Evolutionary conservation across 2,888 invertebrate species (phyloP).

Genomic region (Stramonita haemastoma): DNA sequence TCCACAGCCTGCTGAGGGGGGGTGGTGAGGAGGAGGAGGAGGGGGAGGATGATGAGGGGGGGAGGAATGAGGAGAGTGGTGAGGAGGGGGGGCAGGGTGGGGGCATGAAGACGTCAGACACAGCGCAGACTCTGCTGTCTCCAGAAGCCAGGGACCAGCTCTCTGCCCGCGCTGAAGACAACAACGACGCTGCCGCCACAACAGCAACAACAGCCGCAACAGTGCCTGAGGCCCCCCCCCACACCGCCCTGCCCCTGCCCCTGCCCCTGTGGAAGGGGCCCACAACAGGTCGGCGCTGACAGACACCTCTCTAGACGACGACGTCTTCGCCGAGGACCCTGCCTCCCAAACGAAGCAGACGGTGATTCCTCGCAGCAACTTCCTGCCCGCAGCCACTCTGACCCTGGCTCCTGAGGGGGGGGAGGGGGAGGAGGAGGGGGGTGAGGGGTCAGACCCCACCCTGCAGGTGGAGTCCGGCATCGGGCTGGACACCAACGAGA

Average conservation of each 20-base stretch:
- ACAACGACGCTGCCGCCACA: background rate
- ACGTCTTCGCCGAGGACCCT: slow-evolving; percentile 7
- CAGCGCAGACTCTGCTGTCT: too few species aligned
- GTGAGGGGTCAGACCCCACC: background rate
- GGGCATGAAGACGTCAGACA: too few species aligned
- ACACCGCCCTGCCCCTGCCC: background rate
- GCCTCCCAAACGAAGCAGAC: background rate
- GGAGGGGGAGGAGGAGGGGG: background rate
- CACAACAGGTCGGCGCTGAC: background rate
- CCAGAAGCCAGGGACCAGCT: background rate
- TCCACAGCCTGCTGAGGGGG: slow-evolving; percentile 35
- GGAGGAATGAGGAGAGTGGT: background rate
- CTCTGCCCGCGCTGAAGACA: too few species aligned
- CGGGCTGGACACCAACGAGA: slow-evolving; percentile 16
- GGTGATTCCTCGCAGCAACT: background rate
- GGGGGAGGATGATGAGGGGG: slow-evolving; percentile 1
- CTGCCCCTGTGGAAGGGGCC: background rate
- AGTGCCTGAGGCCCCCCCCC: background rate
- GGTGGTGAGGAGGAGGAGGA: background rate
- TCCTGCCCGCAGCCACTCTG: background rate
- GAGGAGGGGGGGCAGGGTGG: too few species aligned
- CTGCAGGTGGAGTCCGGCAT: slow-evolving; percentile 22
- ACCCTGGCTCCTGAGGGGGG: background rate
- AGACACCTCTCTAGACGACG: slow-evolving; percentile 29
- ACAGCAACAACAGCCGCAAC: background rate